phyloP scores from a whole-genome alignment of 64 coral and sea anemone genomes.

The Montipora capricornis region DNA sequence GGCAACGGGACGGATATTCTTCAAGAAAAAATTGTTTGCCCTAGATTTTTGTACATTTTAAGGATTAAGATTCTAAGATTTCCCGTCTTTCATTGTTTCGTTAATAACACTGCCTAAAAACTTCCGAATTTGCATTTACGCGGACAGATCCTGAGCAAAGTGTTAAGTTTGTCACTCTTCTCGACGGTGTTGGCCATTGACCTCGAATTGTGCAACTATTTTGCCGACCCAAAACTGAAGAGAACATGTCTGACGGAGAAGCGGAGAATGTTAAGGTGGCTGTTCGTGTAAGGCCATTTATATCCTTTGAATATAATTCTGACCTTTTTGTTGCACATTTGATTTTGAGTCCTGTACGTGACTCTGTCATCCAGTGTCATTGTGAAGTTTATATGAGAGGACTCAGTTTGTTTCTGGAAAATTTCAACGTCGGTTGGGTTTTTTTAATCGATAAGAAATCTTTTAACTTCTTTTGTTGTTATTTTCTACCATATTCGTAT shows the following conservation, averaged over 20 bases:
- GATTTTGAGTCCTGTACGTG: not conserved
- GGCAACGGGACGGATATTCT: constrained; percentile 1
- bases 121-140: not conserved
- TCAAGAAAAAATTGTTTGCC: not conserved
- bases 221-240: not conserved
- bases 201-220: not conserved
- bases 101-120: not conserved
- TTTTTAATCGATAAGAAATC: too few species aligned
- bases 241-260: constrained; percentile 65
- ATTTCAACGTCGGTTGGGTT: not conserved
- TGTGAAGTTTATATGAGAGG: too few species aligned
- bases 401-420: not conserved
- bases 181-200: not conserved
- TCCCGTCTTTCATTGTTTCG: not conserved
- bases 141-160: not conserved
- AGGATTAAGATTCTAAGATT: not conserved
- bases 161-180: not conserved
- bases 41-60: not conserved
- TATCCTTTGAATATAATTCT: constrained; percentile 80
- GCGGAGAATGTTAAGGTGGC: constrained; percentile 89
- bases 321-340: too few species aligned
- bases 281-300: constrained; percentile 91
- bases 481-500: not conserved
- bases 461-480: not conserved
- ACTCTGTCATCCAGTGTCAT: too few species aligned